A percentile compares a stretch with the other conserved stretches of the same genome.
Evolutionary conservation across 2,113 vertebrate genomes (phyloP).

Genomic region (Pelecanus crispus): DNA sequence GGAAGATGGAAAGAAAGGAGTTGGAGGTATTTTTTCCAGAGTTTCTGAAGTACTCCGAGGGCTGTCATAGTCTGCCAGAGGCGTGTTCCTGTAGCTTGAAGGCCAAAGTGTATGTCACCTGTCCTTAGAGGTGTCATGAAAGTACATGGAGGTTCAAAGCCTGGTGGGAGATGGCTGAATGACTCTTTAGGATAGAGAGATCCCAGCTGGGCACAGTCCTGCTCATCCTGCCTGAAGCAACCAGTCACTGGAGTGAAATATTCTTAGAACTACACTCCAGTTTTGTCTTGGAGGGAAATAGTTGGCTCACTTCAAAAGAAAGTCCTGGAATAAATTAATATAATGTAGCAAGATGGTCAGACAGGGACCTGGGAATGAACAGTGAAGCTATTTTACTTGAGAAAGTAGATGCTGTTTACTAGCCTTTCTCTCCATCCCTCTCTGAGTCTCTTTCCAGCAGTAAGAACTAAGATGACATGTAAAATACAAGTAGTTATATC

Average conservation of each 20-base stretch:
- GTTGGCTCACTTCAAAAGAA: neutral
- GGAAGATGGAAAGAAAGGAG: neutral
- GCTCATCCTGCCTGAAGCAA: neutral
- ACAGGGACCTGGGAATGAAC: neutral
- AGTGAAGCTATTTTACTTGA: neutral
- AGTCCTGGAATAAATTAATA: neutral
- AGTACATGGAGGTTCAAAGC: neutral
- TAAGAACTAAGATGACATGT: neutral
- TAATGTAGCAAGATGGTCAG: neutral
- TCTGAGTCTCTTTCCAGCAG: neutral
- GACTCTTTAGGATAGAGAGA: neutral
- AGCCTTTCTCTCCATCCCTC: neutral
- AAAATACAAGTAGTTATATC: neutral
- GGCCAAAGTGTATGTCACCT: neutral
- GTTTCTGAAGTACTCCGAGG: neutral
- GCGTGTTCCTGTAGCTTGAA: neutral
- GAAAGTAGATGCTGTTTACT: neutral
- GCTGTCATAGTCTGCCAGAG: neutral
- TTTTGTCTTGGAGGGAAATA: neutral
- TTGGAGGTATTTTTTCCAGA: neutral
- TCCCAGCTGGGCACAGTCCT: neutral
- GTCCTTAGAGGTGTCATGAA: neutral
- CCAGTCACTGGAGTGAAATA: neutral
- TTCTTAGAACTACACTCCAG: neutral
- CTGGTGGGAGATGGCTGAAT: neutral